Base-by-base conservation (phyloP, 2,888 invertebrate species). In the Isoperla grammatica region DNA sequence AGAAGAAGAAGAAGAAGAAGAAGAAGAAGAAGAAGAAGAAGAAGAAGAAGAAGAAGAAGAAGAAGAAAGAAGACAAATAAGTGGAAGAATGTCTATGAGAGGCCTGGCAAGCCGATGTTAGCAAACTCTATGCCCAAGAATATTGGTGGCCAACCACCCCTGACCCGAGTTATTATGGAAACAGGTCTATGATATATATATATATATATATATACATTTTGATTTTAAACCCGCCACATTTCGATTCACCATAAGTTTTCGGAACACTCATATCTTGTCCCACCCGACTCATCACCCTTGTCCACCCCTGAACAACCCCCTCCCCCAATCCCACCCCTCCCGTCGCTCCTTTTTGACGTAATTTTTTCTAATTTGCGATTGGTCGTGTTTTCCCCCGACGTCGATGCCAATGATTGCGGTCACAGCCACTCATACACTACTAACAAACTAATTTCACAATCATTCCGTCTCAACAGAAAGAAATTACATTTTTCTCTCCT, bases 401-500 rank as follows among this genome's bases (percentile, higher is more conserved):
- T 15, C 29, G 49, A 49, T 15, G 5, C 13, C 22, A 49, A 29
- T 49, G 49, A 49, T 49, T 49, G 49, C 49, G n/a, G 35, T 3
- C 29, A 45, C 17, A 29, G 29, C 46, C 19, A 5, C 46, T 12
- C 46, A 46, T 20, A 6, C 46, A 46, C 46, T 4, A 49, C 22
- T 22, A 23, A 49, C 35, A 46, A 57, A 53, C 60, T 61, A 61
- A 61, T 63, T 61, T 61, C 57, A 50, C 46, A 60, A 60, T 63
- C 13, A 49, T 63, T 63, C 63, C 61, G 57, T 63, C 56, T 63
- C 63, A 58, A 48, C 63, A 63, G 61, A 63, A 57, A 63, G 61
- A 63, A 61, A 63, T 63, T 63, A 63, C 63, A 63, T 63, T 63
- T 63, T 63, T 63, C 60, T 57, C 59, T 55, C 59, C 56, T 60